Conservation (phyloP, 2,888 invertebrate species). For the Actias luna region DNA sequence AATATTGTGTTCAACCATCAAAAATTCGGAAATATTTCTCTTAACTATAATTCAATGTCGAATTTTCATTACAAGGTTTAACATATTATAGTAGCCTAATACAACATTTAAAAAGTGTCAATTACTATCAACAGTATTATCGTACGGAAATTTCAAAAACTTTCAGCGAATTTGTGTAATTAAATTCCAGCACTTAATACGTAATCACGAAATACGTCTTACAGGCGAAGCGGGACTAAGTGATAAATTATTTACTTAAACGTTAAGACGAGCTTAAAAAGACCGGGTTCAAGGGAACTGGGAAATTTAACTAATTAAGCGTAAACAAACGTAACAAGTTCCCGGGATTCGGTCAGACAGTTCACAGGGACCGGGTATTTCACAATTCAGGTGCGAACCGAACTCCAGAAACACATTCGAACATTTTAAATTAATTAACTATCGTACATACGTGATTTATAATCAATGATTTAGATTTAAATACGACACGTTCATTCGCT, state of each 20-base stretch:
- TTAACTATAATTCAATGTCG: no score
- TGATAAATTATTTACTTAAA: constrained; percentile 35
- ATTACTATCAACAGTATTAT: neutral
- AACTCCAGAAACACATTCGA: constrained; percentile 1
- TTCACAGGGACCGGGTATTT: constrained; percentile 9
- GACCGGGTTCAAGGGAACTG: constrained; percentile 26
- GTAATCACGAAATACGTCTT: constrained; percentile 24
- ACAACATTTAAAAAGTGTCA: neutral
- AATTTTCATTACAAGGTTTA: neutral
- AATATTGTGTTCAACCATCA: no score
- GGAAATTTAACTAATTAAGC: constrained; percentile 24
- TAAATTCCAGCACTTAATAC: constrained; percentile 24
- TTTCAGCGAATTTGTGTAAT: constrained; percentile 17
- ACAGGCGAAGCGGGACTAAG: constrained; percentile 19
- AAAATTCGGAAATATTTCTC: no score
- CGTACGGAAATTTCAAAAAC: neutral
- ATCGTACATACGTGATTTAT: neutral
- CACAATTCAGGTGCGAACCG: constrained; percentile 10
- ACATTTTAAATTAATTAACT: constrained; percentile 5
- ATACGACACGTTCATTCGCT: neutral
- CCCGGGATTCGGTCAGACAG: constrained; percentile 1
- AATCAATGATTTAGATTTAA: neutral
- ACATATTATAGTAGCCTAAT: neutral
- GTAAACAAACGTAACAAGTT: constrained; percentile 20
- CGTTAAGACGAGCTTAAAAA: constrained; percentile 26